Evolutionary conservation across 1,140 invertebrate genomes (phyloP).

Genomic region (Scaptomyza pallida): DNA sequence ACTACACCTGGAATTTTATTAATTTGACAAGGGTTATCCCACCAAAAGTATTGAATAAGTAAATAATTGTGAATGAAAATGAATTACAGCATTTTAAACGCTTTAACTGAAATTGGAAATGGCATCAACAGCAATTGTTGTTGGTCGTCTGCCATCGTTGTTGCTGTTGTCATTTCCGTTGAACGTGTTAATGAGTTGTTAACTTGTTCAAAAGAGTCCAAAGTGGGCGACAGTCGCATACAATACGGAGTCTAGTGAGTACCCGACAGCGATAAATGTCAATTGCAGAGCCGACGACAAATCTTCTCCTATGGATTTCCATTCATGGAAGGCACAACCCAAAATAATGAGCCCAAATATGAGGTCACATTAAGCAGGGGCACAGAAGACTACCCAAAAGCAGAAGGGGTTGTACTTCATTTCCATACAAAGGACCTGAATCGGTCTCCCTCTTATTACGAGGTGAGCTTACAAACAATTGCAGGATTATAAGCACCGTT

Average conservation of each 20-base stretch:
- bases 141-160: constrained; percentile 23
- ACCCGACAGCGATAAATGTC: constrained; percentile 73
- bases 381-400: constrained; percentile 13
- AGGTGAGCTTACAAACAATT: constrained; percentile 51
- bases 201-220: constrained; percentile 59
- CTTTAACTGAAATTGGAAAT: constrained; percentile 33
- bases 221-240: constrained; percentile 22
- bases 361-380: constrained; percentile 1
- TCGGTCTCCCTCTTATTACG: background rate
- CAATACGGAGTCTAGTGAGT: constrained; percentile 34
- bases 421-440: constrained; percentile 18
- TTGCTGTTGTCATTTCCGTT: constrained; percentile 37
- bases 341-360: constrained; percentile 21
- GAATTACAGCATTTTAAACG: constrained; percentile 59
- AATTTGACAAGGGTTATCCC: constrained; percentile 57
- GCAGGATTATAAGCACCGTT: constrained; percentile 28
- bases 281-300: constrained; percentile 57
- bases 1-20: constrained; percentile 43
- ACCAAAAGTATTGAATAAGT: constrained; percentile 31
- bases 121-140: constrained; percentile 52
- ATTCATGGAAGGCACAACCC: constrained; percentile 11
- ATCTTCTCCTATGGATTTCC: constrained; percentile 16
- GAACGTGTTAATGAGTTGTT: constrained; percentile 78
- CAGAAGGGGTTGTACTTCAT: constrained; percentile 22
- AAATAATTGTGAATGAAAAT: constrained; percentile 57